Evolutionary conservation across 2,113 vertebrate species (phyloP).

Genomic region (Otocyon megalotis): DNA sequence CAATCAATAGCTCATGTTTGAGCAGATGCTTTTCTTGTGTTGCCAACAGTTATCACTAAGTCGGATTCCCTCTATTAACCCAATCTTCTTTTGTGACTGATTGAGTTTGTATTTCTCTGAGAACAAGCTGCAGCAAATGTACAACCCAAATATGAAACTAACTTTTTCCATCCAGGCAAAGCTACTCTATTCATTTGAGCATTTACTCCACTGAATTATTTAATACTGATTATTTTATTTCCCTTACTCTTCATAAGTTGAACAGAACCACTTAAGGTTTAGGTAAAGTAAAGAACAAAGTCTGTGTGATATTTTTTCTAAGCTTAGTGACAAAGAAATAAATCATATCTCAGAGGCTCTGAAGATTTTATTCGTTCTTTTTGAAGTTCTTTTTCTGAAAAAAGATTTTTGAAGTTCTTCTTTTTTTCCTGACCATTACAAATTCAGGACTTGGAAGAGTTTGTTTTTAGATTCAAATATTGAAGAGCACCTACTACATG

Average conservation of each 20-base stretch:
- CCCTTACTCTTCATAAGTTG: neutral
- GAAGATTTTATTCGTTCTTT: neutral
- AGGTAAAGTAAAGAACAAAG: neutral
- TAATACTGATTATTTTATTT: neutral
- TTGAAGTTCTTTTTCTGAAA: neutral
- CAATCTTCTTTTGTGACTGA: slow-evolving; percentile 21
- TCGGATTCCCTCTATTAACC: neutral
- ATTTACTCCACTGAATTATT: neutral
- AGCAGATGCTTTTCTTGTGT: neutral
- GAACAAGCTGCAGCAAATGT: neutral
- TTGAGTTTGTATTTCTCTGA: neutral
- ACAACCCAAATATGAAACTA: neutral
- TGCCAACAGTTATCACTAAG: neutral
- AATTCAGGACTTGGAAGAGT: neutral
- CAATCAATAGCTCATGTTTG: slow-evolving; percentile 23
- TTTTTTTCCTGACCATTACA: slow-evolving; percentile 25
- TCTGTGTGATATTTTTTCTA: neutral
- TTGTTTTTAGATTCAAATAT: slow-evolving; percentile 33
- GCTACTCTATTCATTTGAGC: neutral
- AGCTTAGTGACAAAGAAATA: slow-evolving; percentile 6
- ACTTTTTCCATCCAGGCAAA: neutral
- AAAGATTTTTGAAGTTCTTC: neutral
- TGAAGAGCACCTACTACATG: neutral
- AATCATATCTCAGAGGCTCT: neutral
- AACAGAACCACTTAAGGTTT: neutral